Evolutionary conservation across 2,888 invertebrate genomes (phyloP), one percentile per base, ranked within the genome.

Genomic region (Euplagia quadripunctaria): DNA sequence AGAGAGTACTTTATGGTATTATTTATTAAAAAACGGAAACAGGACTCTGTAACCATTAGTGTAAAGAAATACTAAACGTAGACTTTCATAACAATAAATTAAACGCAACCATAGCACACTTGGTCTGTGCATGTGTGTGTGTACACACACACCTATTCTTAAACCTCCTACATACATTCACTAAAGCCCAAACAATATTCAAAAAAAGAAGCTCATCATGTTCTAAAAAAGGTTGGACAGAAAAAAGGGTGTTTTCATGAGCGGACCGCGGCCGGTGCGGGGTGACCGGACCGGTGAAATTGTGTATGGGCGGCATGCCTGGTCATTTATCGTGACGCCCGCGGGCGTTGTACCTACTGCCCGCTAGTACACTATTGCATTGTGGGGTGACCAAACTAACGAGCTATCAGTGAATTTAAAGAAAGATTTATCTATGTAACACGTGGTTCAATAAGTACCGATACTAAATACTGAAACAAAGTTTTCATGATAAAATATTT

Each of bases 271-370:
- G 61, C 49, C 67, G 61, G 58, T 31, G 61, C 31, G 69, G 46
- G 61, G 61, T 52, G 89, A 87, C 90, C 90, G 84, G 92, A 86
- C 90, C 91, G 84, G 92, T 92, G 92, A 91, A 92, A 93, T 93
- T 91, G 94, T 93, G 90, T 91, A 93, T 92, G 93, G 93, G 91
- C 92, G 91, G 91, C 86, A 83, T 85, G 85, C 86, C 89, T 83
- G 92, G 89, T 91, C 93, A 88, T 91, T 91, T 91, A 91, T 94
- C 95, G 95, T 95, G 95, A 95, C 91, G 82, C 92, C 95, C 94
- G 80, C 83, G 72, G 94, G 95, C 94, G 88, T 87, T 87, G 89
- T 90, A 91, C 92, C 90, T 91, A 91, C 91, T 90, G 92, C 89
- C 90, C 89, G 88, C 90, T 89, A 87, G 83, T 83, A 85, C 79